Evolutionary conservation across 2,888 invertebrate species (phyloP).

Genomic region (Dromius quadrimaculatus): DNA sequence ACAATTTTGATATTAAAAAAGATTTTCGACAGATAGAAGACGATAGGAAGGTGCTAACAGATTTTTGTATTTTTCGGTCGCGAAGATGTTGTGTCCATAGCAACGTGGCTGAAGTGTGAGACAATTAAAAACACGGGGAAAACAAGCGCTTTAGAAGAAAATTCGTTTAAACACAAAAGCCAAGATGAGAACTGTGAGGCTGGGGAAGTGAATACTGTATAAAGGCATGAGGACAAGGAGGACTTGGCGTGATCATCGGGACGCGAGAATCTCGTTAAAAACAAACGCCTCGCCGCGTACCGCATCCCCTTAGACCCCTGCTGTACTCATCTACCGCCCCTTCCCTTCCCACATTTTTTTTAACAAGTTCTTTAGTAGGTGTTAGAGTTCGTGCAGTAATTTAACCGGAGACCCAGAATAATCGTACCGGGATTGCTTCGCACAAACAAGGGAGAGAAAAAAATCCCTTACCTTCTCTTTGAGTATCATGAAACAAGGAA

Average conservation of each 20-base stretch:
- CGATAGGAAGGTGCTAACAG: too few species aligned
- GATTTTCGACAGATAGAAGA: too few species aligned
- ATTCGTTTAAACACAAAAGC: constrained; percentile 51
- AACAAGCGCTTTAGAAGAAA: constrained; percentile 51
- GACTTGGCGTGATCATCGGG: constrained; percentile 38
- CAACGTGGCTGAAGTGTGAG: not conserved
- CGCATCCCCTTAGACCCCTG: constrained; percentile 9
- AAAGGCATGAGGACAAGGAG: not conserved
- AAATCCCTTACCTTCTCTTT: not conserved
- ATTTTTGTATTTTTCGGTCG: not conserved
- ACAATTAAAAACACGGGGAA: constrained; percentile 49
- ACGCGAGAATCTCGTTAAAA: constrained; percentile 65
- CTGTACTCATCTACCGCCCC: constrained; percentile 57
- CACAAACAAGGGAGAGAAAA: constrained; percentile 5
- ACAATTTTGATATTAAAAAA: too few species aligned
- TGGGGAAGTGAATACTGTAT: not conserved
- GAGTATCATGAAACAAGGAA: not conserved
- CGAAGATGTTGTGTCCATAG: constrained; percentile 8
- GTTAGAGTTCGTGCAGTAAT: constrained; percentile 58
- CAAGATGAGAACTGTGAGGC: too few species aligned
- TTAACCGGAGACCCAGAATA: constrained; percentile 36
- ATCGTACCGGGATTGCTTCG: constrained; percentile 25
- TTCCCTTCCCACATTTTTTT: constrained; percentile 60
- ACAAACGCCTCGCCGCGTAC: constrained; percentile 61
- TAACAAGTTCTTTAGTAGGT: constrained; percentile 63